Base-by-base conservation (phyloP, 2,797 vertebrate genomes). In the Sylvia borin region DNA sequence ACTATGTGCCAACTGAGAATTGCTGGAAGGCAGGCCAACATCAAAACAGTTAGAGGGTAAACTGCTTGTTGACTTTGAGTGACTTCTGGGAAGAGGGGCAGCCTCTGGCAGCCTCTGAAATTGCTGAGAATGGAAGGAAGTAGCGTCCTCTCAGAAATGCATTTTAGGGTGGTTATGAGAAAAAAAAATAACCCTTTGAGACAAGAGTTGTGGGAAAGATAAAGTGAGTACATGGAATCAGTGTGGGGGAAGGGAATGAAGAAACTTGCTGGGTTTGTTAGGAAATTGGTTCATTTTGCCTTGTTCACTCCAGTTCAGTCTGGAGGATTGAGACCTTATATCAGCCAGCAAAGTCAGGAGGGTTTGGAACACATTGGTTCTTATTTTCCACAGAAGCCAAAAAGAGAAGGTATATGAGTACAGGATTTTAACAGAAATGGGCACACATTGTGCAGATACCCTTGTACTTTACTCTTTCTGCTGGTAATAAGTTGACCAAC, bases 41-140 rank as follows among this genome's bases (percentile, higher is more conserved):
- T 95, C 95, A 95, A 93, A 96, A 96, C 92, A 88, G 91, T 96
- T 96, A 89, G 93, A 91, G 85, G 93, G 89, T 94, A 97, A 96
- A 94, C 89, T 96, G 92, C 91, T 96, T 96, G 93, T 96, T 97
- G 95, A 95, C 93, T 94, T 94, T 96, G 86, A 88, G 91, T 66
- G 93, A 93, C 95, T 96, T 97, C 92, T 95, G 93, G 92, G 93
- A 95, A 97, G 89, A 90, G 80, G 80, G 92, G 83, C 92, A 93
- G 88, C 88, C 76, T 94, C 75, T 95, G 92, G 88, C 93, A 95
- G 88, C 80, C 73, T 96, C 89, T 67, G 55, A 95, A 95, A 92
- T 90, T 92, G 85, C 78, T 95, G 82, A 94, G 93, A 92, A 90
- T 92, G 82, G 91, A 92, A 93, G 96, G 82, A 94, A 94, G 87